phyloP scores from a whole-genome alignment of 2,113 vertebrate species.

The Larimichthys polyactis region DNA sequence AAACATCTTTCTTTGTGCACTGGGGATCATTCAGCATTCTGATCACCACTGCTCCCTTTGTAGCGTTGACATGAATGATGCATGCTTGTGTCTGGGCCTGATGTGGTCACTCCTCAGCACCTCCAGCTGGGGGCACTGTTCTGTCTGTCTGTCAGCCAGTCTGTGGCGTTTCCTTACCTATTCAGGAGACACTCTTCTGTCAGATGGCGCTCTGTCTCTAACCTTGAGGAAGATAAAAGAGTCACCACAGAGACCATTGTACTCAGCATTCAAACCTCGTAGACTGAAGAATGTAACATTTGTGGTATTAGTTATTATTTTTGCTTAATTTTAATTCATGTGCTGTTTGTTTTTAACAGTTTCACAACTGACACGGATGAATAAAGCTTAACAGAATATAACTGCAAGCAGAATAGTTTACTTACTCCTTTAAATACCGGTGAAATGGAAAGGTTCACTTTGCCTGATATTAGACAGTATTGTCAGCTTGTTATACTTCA shows the following conservation, averaged over 20 bases:
- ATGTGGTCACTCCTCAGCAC: background rate
- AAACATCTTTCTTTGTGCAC: background rate
- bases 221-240: constrained; percentile 66
- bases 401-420: background rate
- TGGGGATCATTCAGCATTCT: constrained; percentile 29
- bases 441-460: background rate
- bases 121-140: constrained; percentile 69
- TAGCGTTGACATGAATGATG: constrained; percentile 30
- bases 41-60: constrained; percentile 29
- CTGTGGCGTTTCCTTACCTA: constrained; percentile 29
- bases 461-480: no score
- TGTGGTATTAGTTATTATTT: background rate
- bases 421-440: background rate
- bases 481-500: no score
- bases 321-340: background rate
- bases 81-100: constrained; percentile 26
- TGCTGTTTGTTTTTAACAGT: background rate
- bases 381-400: background rate
- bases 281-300: background rate
- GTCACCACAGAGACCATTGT: constrained; percentile 23
- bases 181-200: constrained; percentile 49
- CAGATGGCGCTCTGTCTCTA: constrained; percentile 45
- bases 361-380: background rate
- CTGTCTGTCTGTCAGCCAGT: constrained; percentile 17
- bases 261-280: constrained; percentile 38